Base-by-base conservation (phyloP, 2,113 vertebrate genomes). In the Pituophis catenifer region DNA sequence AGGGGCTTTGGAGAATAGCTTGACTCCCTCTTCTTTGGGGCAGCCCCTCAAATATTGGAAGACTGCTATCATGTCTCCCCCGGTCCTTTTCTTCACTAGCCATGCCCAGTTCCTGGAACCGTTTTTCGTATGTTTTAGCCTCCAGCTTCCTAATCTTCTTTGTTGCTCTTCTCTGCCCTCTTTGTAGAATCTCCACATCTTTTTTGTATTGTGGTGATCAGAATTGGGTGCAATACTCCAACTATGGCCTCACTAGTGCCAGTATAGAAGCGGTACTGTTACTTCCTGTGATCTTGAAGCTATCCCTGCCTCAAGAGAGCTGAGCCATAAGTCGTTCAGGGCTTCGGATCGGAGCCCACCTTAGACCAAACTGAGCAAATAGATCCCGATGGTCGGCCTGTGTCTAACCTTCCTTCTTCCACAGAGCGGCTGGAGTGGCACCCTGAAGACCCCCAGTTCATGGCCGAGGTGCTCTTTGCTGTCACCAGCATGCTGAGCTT, bases 401-500 rank as follows among this genome's bases (percentile, higher is more conserved):
- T 0, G 12, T 1, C 81, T 4, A 0, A 15, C 26, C 1, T 23
- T 2, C 5, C 53, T 48, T 33, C 4, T 1, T 15, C 7, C 7
- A 0, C 96, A 99, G 98, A 96, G 11, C 97, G 98, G 7, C 15
- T 95, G 0, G 93, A 98, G n/a, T 99, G 99, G 98, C 97, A 88
- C 88, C 97, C 98, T 0, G 98, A 99, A 92, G 99, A 99, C 94
- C 98, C 98, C 0, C 98, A 99, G 97, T 97, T 99, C 94, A 95
- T 99, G 33, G 97, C 98, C 0, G 98, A 99, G 97, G 98, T 99
- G 91, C 97, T 99, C 86, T 99, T 99, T 90, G 98, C 99, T 0
- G 97, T 99, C 88, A 99, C 99, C 94, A 99, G 99, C 96, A 98
- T 99, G 98, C 96, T 99, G 90, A 99, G 99, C 96, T 98, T 99